A percentile compares a stretch with the other conserved stretches of the same genome.
Evolutionary conservation across 2,113 vertebrate genomes (phyloP).

Genomic region (Ptychochromis oligacanthus): DNA sequence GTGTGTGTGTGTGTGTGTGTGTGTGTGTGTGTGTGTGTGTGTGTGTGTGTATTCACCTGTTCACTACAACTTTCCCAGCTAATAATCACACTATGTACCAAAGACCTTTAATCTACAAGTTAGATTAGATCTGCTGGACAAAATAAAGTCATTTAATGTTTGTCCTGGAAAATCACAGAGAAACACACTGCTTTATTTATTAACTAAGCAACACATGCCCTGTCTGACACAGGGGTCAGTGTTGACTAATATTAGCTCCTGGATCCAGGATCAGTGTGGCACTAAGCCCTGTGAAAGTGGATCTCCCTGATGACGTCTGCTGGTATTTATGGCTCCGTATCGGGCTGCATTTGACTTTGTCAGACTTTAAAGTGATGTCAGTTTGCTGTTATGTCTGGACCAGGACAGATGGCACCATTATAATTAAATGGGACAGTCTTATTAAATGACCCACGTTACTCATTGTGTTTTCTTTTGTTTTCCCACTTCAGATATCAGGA

Average conservation of each 20-base stretch:
- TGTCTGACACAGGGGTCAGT: conserved; percentile 1
- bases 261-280: conserved; percentile 35
- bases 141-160: background rate
- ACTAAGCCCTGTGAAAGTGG: conserved; percentile 57
- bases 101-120: background rate
- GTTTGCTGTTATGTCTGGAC: background rate
- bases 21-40: background rate
- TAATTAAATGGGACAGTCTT: background rate
- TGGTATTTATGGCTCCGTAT: conserved; percentile 49
- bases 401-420: background rate
- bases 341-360: background rate
- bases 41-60: background rate
- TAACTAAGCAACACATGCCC: background rate
- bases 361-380: background rate
- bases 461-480: background rate
- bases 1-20: background rate
- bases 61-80: background rate
- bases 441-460: background rate
- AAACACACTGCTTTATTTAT: background rate
- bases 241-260: conserved; percentile 38
- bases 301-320: conserved; percentile 54
- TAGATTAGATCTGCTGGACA: background rate
- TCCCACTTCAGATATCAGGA: background rate
- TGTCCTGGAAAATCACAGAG: background rate
- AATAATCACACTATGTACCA: background rate